These are phyloP conservation scores for Holacanthella duospinosa DNA, from an alignment of 2,888 invertebrate species.

Conservation along the genomic window DNA sequence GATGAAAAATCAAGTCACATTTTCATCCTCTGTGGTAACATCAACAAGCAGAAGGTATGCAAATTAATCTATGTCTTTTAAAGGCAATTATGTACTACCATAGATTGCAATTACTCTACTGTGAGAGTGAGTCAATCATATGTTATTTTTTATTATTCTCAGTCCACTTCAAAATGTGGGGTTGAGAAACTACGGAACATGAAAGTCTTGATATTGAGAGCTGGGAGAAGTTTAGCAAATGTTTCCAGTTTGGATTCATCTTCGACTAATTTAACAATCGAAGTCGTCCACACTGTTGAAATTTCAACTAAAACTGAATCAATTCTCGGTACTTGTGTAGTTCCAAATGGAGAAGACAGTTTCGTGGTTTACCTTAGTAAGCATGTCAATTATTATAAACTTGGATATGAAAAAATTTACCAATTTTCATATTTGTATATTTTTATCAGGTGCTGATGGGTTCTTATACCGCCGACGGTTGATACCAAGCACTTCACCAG, in stretches of 20 bases:
- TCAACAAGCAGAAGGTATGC: constrained; percentile 4
- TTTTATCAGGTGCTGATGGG: constrained; percentile 27
- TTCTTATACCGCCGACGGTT: constrained; percentile 15
- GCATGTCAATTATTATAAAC: neutral
- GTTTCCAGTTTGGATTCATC: neutral
- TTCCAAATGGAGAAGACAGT: neutral
- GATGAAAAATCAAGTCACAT: constrained; percentile 15
- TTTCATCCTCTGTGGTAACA: constrained; percentile 2
- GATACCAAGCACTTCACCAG: neutral
- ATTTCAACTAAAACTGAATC: constrained; percentile 3
- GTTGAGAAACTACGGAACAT: constrained; percentile 4
- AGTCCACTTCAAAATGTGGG: constrained; percentile 12
- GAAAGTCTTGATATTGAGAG: constrained; percentile 5
- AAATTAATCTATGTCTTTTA: neutral
- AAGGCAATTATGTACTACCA: neutral
- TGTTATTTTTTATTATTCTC: neutral
- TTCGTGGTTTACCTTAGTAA: constrained; percentile 9
- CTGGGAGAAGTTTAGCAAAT: neutral
- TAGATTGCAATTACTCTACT: too few species aligned
- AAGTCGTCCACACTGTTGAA: neutral
- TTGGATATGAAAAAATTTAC: neutral
- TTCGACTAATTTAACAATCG: neutral
- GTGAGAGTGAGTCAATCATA: neutral
- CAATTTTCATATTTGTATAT: neutral
- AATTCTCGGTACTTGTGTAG: constrained; percentile 16